Evolutionary conservation across 2,888 invertebrate genomes (phyloP).

Genomic region (Nasonia oneida): DNA sequence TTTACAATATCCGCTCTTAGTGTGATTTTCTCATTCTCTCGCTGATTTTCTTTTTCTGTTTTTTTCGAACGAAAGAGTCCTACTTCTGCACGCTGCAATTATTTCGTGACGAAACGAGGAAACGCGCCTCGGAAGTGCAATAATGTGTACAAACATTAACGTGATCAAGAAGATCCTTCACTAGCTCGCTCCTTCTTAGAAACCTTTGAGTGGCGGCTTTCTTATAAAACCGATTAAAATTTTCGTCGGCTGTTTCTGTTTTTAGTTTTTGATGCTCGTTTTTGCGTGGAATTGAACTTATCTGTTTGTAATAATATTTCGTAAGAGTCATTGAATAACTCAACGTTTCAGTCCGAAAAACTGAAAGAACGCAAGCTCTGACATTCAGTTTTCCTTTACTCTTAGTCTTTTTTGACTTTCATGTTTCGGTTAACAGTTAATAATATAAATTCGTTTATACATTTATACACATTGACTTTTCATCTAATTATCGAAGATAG

Average conservation of each 20-base stretch:
- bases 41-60: background rate
- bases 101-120: slow-evolving; percentile 6
- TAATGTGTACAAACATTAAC: slow-evolving; percentile 33
- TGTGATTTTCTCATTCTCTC: background rate
- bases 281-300: background rate
- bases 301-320: background rate
- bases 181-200: background rate
- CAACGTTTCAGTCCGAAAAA: background rate
- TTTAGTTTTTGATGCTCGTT: background rate
- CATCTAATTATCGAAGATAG: background rate
- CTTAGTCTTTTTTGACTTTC: slow-evolving; percentile 12
- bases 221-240: background rate
- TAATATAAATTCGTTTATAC: background rate
- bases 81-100: background rate
- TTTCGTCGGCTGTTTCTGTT: background rate
- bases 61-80: background rate
- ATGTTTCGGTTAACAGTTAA: background rate
- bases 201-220: background rate
- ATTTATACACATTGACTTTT: slow-evolving; percentile 10
- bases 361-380: background rate
- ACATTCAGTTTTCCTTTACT: background rate
- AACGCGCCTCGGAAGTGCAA: slow-evolving; percentile 9
- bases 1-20: background rate
- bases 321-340: background rate
- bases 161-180: background rate